Evolutionary conservation across 2,888 invertebrate genomes (phyloP).

Genomic region (Eilema griseolum): DNA sequence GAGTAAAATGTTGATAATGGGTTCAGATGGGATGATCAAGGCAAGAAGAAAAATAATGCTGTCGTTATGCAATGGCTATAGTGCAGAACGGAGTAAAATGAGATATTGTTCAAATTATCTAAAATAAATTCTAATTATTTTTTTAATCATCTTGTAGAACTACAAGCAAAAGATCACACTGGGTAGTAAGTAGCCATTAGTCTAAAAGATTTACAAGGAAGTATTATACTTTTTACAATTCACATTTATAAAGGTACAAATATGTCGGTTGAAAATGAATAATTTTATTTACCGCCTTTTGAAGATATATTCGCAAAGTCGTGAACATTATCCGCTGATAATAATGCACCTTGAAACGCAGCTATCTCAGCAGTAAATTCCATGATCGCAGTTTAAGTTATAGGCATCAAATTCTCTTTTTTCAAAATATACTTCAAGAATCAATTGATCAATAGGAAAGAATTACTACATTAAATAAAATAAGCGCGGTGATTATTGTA

Average conservation of each 20-base stretch:
- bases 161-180: background rate
- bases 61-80: background rate
- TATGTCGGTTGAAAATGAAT: background rate
- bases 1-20: background rate
- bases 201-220: no score
- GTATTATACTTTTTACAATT: background rate
- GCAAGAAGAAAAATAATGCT: background rate
- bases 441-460: background rate
- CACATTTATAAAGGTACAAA: background rate
- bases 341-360: slow-evolving; percentile 74
- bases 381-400: slow-evolving; percentile 47
- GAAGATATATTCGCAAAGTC: slow-evolving; percentile 68
- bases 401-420: background rate
- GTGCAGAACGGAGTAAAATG: background rate
- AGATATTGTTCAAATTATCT: background rate
- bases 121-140: background rate
- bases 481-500: no score
- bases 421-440: background rate
- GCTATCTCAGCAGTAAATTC: slow-evolving; percentile 74
- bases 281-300: slow-evolving; percentile 70
- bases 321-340: slow-evolving; percentile 72
- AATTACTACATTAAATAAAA: background rate
- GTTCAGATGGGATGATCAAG: background rate
- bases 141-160: background rate
- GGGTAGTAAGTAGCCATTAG: background rate